Percentiles rank a stretch among this genome's conserved stretches.
These are phyloP conservation scores for Drosophila elegans DNA, from an alignment of 1,140 invertebrate species.

Conservation along the genomic window DNA sequence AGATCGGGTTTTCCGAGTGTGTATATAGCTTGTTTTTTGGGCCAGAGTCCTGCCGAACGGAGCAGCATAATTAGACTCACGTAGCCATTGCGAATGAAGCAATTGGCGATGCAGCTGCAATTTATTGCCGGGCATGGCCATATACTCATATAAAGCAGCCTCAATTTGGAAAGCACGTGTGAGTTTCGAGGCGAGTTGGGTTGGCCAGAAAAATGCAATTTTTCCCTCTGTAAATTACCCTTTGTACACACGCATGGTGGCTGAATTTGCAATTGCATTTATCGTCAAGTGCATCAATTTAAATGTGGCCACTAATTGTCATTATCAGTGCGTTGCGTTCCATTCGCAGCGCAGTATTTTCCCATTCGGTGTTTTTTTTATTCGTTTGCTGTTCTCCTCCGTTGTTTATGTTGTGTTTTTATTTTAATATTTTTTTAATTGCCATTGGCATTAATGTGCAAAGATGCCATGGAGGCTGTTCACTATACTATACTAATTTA, in stretches of 20 bases:
- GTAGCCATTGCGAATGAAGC: slow-evolving; percentile 57
- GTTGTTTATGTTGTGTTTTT: slow-evolving; percentile 40
- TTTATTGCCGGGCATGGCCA: slow-evolving; percentile 47
- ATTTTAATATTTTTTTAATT: slow-evolving; percentile 38
- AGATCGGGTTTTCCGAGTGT: not conserved
- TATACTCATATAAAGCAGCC: slow-evolving; percentile 31
- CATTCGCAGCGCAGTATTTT: slow-evolving; percentile 37
- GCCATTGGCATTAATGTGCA: slow-evolving; percentile 29
- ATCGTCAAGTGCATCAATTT: slow-evolving; percentile 83
- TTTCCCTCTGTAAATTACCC: slow-evolving; percentile 73
- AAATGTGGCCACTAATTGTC: slow-evolving; percentile 84
- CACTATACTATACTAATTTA: slow-evolving; percentile 16
- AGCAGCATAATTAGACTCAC: slow-evolving; percentile 65
- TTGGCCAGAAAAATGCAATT: slow-evolving; percentile 77
- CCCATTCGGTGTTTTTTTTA: slow-evolving; percentile 13
- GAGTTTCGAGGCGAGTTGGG: slow-evolving; percentile 71
- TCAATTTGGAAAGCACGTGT: slow-evolving; percentile 69
- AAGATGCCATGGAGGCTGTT: slow-evolving; percentile 4
- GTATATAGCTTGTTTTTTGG: slow-evolving; percentile 29
- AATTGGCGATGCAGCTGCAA: slow-evolving; percentile 66
- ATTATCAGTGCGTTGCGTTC: slow-evolving; percentile 75
- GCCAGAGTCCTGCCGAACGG: slow-evolving; percentile 3
- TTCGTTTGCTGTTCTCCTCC: slow-evolving; percentile 11
- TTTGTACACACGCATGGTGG: slow-evolving; percentile 50
- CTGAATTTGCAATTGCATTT: slow-evolving; percentile 77